Evolutionary conservation across 1,140 invertebrate species (phyloP), one percentile per base, ranked within the genome.

Genomic region (Bactericera cockerelli): DNA sequence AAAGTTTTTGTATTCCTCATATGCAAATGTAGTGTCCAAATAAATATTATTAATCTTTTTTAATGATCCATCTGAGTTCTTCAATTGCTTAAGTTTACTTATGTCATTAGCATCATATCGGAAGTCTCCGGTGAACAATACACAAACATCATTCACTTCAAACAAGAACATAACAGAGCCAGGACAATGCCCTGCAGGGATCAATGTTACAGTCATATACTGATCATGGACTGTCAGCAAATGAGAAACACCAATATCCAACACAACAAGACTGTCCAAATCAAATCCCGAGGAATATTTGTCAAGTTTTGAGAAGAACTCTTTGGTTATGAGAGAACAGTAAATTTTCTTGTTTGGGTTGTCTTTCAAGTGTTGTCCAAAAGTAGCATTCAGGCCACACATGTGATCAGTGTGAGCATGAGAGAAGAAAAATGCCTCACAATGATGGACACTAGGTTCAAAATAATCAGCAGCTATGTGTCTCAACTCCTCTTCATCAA

Each of bases 121-220:
- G 68, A 83, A 86, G 68, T 87, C 84, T 0, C 84, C 84, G 0
- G 83, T 86, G 63, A 81, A 84, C 3, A 87, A 69, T 59, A 86
- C 68, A 11, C 67, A 68, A 19, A 67, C 63, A 33, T 71, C 61
- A 26, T 69, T 62, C 38, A 62, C 75, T 70, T 79, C 77, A 63
- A 85, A 81, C 11, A 85, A 63, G 68, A 85, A 84, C 84, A 87
- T 87, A 0, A 84, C 75, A 2, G 84, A 83, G 0, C 84, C 84
- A 6, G 81, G 77, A 69, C 82, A 83, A 67, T 86, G 84, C 14
- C 79, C 82, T 2, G 83, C 80, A 21, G 82, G 76, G 55, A 84
- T 74, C 6, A 75, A 68, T 0, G 76, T 80, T 1, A 85, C 77
- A 26, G 70, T 74, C 0, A 83, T 38, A 60, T 64, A 68, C 0